These are phyloP conservation scores for Spialia ferax DNA, from an alignment of 2,888 invertebrate genomes.

Conservation along the genomic window DNA sequence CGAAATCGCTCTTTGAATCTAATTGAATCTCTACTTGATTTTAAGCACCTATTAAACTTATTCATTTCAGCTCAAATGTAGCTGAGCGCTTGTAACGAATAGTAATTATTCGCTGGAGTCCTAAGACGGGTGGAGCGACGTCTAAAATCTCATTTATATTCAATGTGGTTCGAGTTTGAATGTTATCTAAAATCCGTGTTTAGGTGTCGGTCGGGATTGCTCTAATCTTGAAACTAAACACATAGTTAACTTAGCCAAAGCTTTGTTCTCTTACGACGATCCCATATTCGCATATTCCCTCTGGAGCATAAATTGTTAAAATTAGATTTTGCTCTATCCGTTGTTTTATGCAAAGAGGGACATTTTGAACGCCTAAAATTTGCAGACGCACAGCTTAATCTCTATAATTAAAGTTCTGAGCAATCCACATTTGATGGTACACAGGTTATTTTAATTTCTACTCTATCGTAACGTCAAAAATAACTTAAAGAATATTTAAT, in stretches of 20 bases:
- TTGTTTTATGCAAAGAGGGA: conserved; percentile 27
- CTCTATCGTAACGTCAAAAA: not conserved
- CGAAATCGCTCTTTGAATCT: conserved; percentile 26
- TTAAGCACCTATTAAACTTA: conserved; percentile 60
- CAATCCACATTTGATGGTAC: not conserved
- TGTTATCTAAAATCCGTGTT: conserved; percentile 86
- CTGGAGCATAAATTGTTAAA: conserved; percentile 32
- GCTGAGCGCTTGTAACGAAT: conserved; percentile 68
- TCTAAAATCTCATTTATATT: conserved; percentile 86
- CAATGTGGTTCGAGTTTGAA: conserved; percentile 84
- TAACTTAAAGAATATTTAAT: too few relatives aligned
- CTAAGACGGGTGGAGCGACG: conserved; percentile 72
- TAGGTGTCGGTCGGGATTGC: conserved; percentile 84
- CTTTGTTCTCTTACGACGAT: conserved; percentile 72
- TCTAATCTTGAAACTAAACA: conserved; percentile 85
- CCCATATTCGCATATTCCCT: conserved; percentile 54
- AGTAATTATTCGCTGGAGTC: conserved; percentile 80
- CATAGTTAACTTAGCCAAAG: conserved; percentile 79
- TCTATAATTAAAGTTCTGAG: not conserved
- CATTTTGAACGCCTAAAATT: conserved; percentile 24
- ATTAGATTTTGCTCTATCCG: conserved; percentile 30
- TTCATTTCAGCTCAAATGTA: conserved; percentile 66
- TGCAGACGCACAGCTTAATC: not conserved
- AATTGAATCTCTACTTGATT: conserved; percentile 45
- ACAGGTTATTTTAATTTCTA: too few relatives aligned